Evolutionary conservation across 2,888 invertebrate species (phyloP), one percentile per base, ranked within the genome.

Genomic region (Anthophora plumipes): DNA sequence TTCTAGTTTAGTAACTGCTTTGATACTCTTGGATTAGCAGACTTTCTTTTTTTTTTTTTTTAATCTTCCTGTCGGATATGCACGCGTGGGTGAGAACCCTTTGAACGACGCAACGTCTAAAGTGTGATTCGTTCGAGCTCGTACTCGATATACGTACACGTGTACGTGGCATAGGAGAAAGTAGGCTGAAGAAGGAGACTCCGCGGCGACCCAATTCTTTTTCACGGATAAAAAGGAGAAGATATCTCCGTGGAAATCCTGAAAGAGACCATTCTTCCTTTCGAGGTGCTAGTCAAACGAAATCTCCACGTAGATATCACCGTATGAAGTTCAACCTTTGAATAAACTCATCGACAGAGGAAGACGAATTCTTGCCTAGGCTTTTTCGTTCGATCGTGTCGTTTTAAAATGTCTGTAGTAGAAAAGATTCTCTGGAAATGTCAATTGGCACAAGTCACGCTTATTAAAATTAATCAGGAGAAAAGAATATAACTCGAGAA

Each of bases 201-300:
- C 61, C 22, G 39, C 41, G 75, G 55, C 80, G 84, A 83, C 83
- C 83, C 60, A 84, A 78, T 84, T 84, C 83, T 72, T 77, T 75
- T 69, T 61, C 57, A 43, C 69, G 55, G 41, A 4, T 54, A 54
- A 25, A 73, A 79, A 66, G 68, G 68, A 74, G 48, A 72, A 76
- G 74, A 77, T 77, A 73, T 75, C 74, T 74, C 67, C 63, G 57
- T 43, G 9, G 69, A 69, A 43, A 78, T 76, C 64, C 57, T 70
- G 71, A 77, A 73, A 74, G 59, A 50, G 25, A 17, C 46, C 20
- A 73, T 80, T 83, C 70, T 76, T 66, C 63, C 70, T 63, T 80
- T 72, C 54, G 46, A 63, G 57, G 54, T 43, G 17, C 48, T 41
- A 46, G 68, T 66, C 72, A 68, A 72, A 72, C 69, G 59, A 46